Conservation (phyloP, 2,113 vertebrate species). For the Tapirus terrestris region DNA sequence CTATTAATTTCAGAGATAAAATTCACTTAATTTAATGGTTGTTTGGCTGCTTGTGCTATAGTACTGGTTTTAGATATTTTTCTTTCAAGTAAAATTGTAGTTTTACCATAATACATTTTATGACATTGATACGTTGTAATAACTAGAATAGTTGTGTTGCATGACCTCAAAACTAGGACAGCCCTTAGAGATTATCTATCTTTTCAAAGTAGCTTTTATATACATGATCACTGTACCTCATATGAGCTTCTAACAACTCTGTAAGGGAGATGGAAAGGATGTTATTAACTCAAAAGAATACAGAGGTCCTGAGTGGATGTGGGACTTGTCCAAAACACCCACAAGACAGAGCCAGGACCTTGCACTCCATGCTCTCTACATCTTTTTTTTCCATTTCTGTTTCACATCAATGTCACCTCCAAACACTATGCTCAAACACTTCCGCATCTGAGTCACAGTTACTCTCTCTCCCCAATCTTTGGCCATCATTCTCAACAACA, state of each 20-base stretch:
- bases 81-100: not conserved
- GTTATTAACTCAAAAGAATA: not conserved
- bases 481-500: not conserved
- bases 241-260: not conserved
- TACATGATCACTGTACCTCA: not conserved
- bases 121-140: not conserved
- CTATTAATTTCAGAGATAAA: slow-evolving; percentile 42
- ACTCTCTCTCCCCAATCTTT: not conserved
- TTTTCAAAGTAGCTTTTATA: slow-evolving; percentile 24
- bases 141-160: not conserved
- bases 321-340: not conserved
- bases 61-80: not conserved
- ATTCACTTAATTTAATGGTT: not conserved
- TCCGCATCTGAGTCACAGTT: not conserved
- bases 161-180: not conserved
- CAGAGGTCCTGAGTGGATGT: not conserved
- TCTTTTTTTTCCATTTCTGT: not conserved
- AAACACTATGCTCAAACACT: not conserved
- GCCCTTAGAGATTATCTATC: not conserved
- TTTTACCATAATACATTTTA: not conserved
- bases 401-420: not conserved
- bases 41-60: not conserved
- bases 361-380: not conserved
- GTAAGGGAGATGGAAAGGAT: not conserved
- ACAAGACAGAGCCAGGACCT: not conserved